Evolutionary conservation across 2,797 vertebrate species (phyloP), one percentile per base, ranked within the genome.

Genomic region (Ficedula albicollis): DNA sequence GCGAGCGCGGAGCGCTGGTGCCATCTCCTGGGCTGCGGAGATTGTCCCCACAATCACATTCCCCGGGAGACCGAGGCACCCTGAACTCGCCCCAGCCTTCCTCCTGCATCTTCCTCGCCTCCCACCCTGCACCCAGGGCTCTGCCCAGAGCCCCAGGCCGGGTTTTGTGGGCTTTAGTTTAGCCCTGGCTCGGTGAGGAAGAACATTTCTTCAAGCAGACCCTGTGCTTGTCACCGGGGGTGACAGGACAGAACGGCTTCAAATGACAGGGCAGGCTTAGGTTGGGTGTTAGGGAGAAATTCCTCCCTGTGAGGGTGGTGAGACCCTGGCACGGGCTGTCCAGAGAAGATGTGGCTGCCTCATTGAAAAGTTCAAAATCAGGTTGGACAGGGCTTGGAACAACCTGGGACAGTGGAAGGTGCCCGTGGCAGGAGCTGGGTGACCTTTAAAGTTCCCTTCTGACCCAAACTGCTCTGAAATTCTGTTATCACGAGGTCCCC

Each of bases 21-120:
- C 96, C 96, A 97, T 41, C 96, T 95, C 84, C 95, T 94, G 96
- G 96, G 67, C 76, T 67, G 72, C 51, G 3, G 51, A 52, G 51
- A 30, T 30, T 30, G 17, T 34, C 38, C 51, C 58, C 60, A 8
- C 18, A 1, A 1, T 4, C 15, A 1, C 79, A 10, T 3, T 38
- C 66, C n/a, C 73, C 1, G 58, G 0, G 17, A 4, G 3, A 16
- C 17, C 14, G 12, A 6, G 56, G 12, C 38, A 8, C 1, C 56
- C 58, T 3, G 19, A 15, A 4, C n/a, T 8, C 20, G 1, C 29
- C 46, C 39, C 34, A 25, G 12, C 5, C 48, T 38, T 18, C 56
- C 34, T 73, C 77, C 58, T 3, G 3, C 44, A 5, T 4, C 67
- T 36, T 64, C 76, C 75, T 55, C 49, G 1, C 11, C 62, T 20